Conservation (phyloP, 2,113 vertebrate genomes). For the Puffinus mauretanicus region DNA sequence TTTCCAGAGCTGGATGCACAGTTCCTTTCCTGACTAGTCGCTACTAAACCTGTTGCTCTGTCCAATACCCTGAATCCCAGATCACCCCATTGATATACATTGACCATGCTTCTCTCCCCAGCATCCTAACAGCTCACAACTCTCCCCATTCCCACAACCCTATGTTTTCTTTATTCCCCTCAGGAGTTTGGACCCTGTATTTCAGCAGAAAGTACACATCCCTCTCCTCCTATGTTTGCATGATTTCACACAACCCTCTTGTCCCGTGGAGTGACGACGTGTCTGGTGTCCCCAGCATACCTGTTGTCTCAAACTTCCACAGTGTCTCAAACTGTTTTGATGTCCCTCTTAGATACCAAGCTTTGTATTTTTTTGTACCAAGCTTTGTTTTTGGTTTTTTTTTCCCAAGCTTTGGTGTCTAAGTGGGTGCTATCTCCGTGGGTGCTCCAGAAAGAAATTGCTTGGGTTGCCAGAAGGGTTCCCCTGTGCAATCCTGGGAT, state of each 20-base stretch:
- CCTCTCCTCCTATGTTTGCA: not conserved
- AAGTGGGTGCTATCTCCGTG: not conserved
- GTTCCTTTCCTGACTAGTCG: not conserved
- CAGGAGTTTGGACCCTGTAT: not conserved
- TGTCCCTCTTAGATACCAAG: not conserved
- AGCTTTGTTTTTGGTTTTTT: too few species aligned
- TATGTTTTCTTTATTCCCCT: not conserved
- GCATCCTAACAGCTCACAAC: not conserved
- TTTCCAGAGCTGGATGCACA: not conserved
- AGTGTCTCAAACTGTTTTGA: not conserved
- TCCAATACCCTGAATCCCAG: not conserved
- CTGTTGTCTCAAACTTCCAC: not conserved
- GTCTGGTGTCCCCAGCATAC: not conserved
- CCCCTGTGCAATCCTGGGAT: not conserved
- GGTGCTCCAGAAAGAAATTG: not conserved
- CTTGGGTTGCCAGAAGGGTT: not conserved
- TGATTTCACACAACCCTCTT: not conserved
- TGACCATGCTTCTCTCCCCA: not conserved
- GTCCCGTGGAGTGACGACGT: fast-evolving
- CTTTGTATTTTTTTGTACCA: too few species aligned
- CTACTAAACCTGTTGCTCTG: not conserved
- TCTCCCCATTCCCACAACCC: not conserved
- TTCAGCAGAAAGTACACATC: not conserved
- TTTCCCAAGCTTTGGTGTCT: not conserved
- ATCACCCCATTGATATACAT: not conserved